These are phyloP conservation scores for Tanytarsus gracilentus DNA, from an alignment of 2,888 invertebrate species.

Conservation along the genomic window DNA sequence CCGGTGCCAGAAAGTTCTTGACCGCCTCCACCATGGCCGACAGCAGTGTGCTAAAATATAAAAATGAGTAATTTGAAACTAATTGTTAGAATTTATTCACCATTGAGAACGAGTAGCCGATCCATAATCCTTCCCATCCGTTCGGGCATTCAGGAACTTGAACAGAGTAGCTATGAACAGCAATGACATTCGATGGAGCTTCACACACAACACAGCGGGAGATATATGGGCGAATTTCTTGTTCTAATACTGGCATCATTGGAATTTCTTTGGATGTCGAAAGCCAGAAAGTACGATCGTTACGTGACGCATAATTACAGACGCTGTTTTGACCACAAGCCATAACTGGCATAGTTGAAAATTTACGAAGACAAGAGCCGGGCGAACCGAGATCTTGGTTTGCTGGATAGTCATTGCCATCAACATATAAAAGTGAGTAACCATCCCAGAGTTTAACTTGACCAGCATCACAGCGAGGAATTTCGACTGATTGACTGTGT, in stretches of 20 bases:
- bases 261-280: constrained; percentile 84
- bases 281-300: constrained; percentile 94
- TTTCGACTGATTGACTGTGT: constrained; percentile 78
- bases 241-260: constrained; percentile 88
- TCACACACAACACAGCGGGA: constrained; percentile 96
- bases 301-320: constrained; percentile 92
- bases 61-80: constrained; percentile 4
- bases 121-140: constrained; percentile 88
- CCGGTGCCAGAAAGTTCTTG: constrained; percentile 93
- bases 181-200: constrained; percentile 88
- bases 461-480: constrained; percentile 78
- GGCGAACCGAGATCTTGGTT: constrained; percentile 93
- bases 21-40: constrained; percentile 94
- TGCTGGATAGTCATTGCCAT: constrained; percentile 94
- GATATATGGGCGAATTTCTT: constrained; percentile 74
- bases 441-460: constrained; percentile 91
- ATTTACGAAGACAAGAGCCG: constrained; percentile 86
- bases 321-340: constrained; percentile 92
- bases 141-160: constrained; percentile 77
- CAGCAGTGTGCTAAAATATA: constrained; percentile 80
- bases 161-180: constrained; percentile 86
- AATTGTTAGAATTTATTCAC: constrained; percentile 46
- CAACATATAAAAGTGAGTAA: constrained; percentile 88
- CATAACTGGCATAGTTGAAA: constrained; percentile 94
- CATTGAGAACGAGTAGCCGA: constrained; percentile 97